A percentile compares a stretch with the other conserved stretches of the same genome.
These are phyloP conservation scores for Champsocephalus esox DNA, from an alignment of 2,797 vertebrate species.

Conservation along the genomic window DNA sequence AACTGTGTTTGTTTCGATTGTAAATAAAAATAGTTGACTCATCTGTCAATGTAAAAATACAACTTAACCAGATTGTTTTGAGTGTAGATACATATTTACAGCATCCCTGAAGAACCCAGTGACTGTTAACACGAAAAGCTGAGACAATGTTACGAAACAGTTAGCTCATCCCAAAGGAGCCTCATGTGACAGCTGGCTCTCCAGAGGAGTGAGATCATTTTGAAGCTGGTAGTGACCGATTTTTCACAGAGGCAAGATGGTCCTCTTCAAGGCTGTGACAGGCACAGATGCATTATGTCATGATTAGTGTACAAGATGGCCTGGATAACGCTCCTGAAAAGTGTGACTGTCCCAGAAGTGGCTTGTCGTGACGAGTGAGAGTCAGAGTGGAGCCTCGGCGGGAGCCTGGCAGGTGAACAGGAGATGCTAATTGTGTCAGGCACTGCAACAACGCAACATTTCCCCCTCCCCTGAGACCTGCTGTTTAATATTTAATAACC, in stretches of 20 bases:
- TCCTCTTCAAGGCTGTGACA: slow-evolving; percentile 49
- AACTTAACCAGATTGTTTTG: background rate
- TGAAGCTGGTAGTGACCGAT: slow-evolving; percentile 28
- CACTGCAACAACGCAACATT: slow-evolving; percentile 72
- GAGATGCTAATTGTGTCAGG: slow-evolving; percentile 81
- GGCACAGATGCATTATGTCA: slow-evolving; percentile 63
- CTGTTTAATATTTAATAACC: slow-evolving; percentile 85
- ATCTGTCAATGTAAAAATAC: background rate
- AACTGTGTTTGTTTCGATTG: background rate
- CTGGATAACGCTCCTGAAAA: slow-evolving; percentile 40
- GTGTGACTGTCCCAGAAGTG: slow-evolving; percentile 57
- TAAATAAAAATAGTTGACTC: background rate
- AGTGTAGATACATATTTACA: background rate
- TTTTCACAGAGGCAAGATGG: slow-evolving; percentile 43
- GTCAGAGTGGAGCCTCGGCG: slow-evolving; percentile 51
- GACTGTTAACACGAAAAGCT: slow-evolving; percentile 10
- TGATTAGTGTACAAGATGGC: slow-evolving; percentile 51
- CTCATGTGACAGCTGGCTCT: slow-evolving; percentile 28
- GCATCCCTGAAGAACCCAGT: slow-evolving; percentile 1
- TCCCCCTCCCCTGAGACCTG: slow-evolving; percentile 62
- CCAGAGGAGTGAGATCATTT: slow-evolving; percentile 32
- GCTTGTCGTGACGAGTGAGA: slow-evolving; percentile 57
- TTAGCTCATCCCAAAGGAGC: slow-evolving; percentile 28
- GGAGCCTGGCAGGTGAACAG: slow-evolving; percentile 72
- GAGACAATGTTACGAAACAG: slow-evolving; percentile 20